These are phyloP conservation scores for Leuciscus idus DNA, from an alignment of 2,113 vertebrate genomes.

Conservation along the genomic window DNA sequence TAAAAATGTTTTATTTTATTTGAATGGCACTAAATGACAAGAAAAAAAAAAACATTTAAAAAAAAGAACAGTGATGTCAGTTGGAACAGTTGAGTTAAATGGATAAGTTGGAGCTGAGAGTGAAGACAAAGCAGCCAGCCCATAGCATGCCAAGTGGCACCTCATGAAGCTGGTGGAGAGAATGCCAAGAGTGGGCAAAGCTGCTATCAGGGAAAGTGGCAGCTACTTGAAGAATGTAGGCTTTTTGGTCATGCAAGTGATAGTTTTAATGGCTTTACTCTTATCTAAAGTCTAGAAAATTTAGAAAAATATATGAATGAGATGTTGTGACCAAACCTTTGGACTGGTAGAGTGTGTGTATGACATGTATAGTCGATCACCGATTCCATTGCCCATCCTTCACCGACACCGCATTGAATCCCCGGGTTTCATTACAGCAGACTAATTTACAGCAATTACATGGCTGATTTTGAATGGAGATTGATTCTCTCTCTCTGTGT, in stretches of 20 bases:
- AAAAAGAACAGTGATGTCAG: neutral
- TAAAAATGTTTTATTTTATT: neutral
- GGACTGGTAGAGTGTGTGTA: neutral
- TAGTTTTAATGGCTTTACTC: neutral
- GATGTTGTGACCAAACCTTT: neutral
- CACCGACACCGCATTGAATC: neutral
- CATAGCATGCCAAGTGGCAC: neutral
- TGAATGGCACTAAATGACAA: constrained; percentile 10
- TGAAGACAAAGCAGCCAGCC: neutral
- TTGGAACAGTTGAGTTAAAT: neutral
- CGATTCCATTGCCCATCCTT: neutral
- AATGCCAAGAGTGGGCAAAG: neutral
- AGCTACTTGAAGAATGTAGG: neutral
- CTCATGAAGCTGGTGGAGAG: neutral
- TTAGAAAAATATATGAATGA: neutral
- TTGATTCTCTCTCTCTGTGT: constrained; percentile 12
- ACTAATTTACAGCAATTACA: constrained; percentile 42
- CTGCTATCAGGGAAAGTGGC: neutral
- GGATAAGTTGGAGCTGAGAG: neutral
- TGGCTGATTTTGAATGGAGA: constrained; percentile 36
- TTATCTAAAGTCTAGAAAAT: neutral
- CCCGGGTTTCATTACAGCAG: constrained; percentile 24
- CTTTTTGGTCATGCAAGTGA: neutral
- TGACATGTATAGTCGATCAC: neutral
- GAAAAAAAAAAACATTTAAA: neutral